These are phyloP conservation scores for Cetoscarus ocellatus DNA, from an alignment of 2,797 vertebrate species.

Conservation along the genomic window DNA sequence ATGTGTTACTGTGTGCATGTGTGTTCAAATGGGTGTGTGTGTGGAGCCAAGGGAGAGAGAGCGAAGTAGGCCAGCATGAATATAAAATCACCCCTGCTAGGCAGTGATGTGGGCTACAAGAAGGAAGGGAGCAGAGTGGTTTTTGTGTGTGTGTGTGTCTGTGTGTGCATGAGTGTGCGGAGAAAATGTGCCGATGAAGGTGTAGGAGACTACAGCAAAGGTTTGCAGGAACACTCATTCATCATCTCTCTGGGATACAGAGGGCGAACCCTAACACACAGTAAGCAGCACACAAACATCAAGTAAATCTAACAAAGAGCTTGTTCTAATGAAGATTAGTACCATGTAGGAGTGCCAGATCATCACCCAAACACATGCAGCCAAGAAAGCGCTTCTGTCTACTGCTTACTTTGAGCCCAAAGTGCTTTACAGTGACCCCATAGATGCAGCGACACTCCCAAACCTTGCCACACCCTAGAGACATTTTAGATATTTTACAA, in stretches of 20 bases:
- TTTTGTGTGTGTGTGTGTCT: no score
- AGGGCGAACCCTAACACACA: conserved; percentile 1
- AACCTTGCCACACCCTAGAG: conserved; percentile 5
- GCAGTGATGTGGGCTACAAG: conserved; percentile 80
- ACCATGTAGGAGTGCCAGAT: conserved; percentile 45
- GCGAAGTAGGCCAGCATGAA: conserved; percentile 87
- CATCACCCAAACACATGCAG: conserved; percentile 11
- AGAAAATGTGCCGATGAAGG: conserved; percentile 59
- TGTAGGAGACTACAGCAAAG: conserved; percentile 58
- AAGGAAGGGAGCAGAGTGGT: conserved; percentile 57
- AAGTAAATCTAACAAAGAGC: conserved; percentile 68
- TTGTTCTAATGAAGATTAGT: conserved; percentile 62
- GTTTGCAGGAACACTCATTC: conserved; percentile 56
- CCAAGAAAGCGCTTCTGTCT: conserved; percentile 10
- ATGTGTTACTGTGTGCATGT: conserved; percentile 50
- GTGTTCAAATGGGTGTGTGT: conserved; percentile 33
- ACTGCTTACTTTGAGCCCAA: conserved; percentile 48
- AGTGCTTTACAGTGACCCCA: conserved; percentile 26
- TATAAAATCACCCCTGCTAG: conserved; percentile 85
- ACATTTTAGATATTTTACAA: conserved; percentile 17
- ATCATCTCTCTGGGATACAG: conserved; percentile 57
- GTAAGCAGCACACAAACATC: conserved; percentile 34
- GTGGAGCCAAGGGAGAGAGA: conserved; percentile 65
- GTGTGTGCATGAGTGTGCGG: conserved; percentile 10
- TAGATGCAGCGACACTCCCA: conserved; percentile 16